Percentiles rank a stretch among this genome's conserved stretches.
Evolutionary conservation across 2,888 invertebrate genomes (phyloP).

Genomic region (Epistrophe eligans): DNA sequence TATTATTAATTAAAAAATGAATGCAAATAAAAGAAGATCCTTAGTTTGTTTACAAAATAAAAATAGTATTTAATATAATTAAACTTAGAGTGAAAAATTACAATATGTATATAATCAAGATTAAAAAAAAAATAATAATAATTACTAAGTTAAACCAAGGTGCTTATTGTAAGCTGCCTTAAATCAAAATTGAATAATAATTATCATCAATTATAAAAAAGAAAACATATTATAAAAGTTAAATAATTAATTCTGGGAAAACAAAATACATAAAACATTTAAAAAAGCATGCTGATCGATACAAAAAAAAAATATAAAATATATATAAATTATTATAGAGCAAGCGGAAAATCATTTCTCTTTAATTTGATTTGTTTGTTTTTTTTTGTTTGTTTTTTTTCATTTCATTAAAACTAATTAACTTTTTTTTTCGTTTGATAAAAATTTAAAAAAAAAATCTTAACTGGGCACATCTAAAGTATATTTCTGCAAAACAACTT

Average conservation of each 20-base stretch:
- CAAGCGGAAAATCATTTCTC: slow-evolving; percentile 45
- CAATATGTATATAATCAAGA: slow-evolving; percentile 27
- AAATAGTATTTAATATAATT: slow-evolving; percentile 15
- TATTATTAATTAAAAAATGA: slow-evolving; percentile 62
- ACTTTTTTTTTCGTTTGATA: slow-evolving; percentile 52
- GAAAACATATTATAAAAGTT: slow-evolving; percentile 21
- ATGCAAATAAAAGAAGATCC: slow-evolving; percentile 58
- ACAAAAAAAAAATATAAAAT: slow-evolving; percentile 21
- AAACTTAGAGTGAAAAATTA: slow-evolving; percentile 59
- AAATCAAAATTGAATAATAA: slow-evolving; percentile 19
- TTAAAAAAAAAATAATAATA: slow-evolving; percentile 57
- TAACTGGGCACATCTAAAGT: slow-evolving; percentile 70
- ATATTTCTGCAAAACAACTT: slow-evolving; percentile 43
- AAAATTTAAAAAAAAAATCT: slow-evolving; percentile 65
- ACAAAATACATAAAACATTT: slow-evolving; percentile 17
- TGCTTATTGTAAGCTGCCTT: slow-evolving; percentile 70
- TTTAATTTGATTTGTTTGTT: slow-evolving; percentile 35
- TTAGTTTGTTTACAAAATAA: slow-evolving; percentile 52
- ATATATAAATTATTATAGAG: slow-evolving; percentile 16
- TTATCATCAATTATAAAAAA: slow-evolving; percentile 23
- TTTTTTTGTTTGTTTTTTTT: slow-evolving; percentile 47
- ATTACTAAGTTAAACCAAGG: slow-evolving; percentile 50
- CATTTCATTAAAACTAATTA: slow-evolving; percentile 73
- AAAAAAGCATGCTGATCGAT: slow-evolving; percentile 26
- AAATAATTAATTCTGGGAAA: slow-evolving; percentile 9